A percentile compares a stretch with the other conserved stretches of the same genome.
Evolutionary conservation across 2,797 vertebrate genomes (phyloP).

Genomic region (Argentina silus): DNA sequence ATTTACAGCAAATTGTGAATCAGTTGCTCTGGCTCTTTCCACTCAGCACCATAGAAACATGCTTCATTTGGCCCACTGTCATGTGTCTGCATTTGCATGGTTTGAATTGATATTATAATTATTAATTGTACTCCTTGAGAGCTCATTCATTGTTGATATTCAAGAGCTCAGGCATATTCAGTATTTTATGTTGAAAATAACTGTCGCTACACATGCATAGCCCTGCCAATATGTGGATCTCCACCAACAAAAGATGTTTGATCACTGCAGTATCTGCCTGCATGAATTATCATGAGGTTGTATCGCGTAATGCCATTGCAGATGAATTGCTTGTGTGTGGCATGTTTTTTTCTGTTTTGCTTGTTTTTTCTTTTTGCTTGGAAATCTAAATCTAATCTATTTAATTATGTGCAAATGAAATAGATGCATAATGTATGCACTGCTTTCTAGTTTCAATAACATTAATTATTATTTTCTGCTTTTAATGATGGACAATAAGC

Average conservation of each 20-base stretch:
- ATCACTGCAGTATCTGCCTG: conserved; percentile 69
- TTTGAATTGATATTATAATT: conserved; percentile 19
- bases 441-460: conserved; percentile 56
- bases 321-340: conserved; percentile 45
- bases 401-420: conserved; percentile 74
- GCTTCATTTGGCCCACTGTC: neutral
- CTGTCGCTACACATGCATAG: conserved; percentile 34
- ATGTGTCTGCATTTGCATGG: conserved; percentile 19
- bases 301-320: conserved; percentile 41
- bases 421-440: conserved; percentile 48
- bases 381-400: conserved; percentile 61
- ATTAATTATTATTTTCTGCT: conserved; percentile 53
- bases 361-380: conserved; percentile 38
- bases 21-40: conserved; percentile 3
- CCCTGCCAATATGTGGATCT: conserved; percentile 51
- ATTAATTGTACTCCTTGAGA: conserved; percentile 39
- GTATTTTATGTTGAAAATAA: conserved; percentile 18
- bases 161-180: conserved; percentile 32
- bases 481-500: conserved; percentile 66
- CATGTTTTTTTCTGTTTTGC: conserved; percentile 37
- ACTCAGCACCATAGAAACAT: neutral
- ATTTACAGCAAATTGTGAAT: conserved; percentile 19
- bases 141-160: conserved; percentile 45
- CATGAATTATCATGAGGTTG: conserved; percentile 65
- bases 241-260: conserved; percentile 62